Evolutionary conservation across 2,113 vertebrate species (phyloP).

Genomic region (Poecile atricapillus): DNA sequence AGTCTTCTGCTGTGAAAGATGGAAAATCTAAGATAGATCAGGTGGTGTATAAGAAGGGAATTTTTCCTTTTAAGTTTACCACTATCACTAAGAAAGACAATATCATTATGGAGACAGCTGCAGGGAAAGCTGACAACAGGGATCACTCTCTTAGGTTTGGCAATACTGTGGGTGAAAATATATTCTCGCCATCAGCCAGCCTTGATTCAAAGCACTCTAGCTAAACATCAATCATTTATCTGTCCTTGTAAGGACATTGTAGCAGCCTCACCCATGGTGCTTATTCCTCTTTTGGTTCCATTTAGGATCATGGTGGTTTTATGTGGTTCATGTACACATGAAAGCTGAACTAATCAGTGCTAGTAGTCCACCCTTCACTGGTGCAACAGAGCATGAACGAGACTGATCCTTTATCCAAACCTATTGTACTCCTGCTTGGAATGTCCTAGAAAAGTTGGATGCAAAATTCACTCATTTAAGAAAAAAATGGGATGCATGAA

Average conservation of each 20-base stretch:
- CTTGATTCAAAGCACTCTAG: neutral
- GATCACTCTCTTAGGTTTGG: neutral
- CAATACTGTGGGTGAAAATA: neutral
- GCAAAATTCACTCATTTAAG: neutral
- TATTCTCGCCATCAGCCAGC: neutral
- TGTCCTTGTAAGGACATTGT: neutral
- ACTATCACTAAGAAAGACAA: neutral
- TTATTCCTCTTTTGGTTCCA: neutral
- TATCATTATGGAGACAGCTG: neutral
- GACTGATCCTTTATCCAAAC: too few relatives aligned
- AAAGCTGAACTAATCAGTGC: neutral
- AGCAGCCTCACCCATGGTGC: neutral
- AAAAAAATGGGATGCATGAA: neutral
- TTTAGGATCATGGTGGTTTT: neutral
- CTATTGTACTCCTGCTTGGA: neutral
- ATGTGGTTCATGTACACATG: accelerated
- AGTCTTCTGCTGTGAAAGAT: neutral
- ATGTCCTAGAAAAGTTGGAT: neutral
- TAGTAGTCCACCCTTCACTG: neutral
- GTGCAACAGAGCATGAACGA: neutral
- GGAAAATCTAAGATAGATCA: neutral
- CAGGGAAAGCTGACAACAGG: neutral
- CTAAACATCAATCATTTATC: neutral
- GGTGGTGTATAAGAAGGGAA: neutral
- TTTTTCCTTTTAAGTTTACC: neutral